Evolutionary conservation across 2,113 vertebrate genomes (phyloP).

Genomic region (Phylloscopus trochilus): DNA sequence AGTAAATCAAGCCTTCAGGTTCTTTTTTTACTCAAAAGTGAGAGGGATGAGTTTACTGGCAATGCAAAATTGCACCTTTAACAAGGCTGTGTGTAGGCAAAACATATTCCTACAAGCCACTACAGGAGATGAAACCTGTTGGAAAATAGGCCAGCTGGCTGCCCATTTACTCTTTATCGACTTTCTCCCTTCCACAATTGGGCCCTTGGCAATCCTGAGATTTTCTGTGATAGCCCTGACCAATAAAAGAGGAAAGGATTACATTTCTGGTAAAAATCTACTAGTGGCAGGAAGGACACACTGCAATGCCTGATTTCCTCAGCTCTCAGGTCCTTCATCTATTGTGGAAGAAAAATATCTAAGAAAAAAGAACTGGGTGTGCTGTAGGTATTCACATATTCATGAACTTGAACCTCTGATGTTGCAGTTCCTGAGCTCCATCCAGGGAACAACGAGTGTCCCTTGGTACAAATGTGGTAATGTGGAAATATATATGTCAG

Average conservation of each 20-base stretch:
- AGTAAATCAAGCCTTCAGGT: slow-evolving; percentile 6
- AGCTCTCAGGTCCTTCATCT: not conserved
- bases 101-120: not conserved
- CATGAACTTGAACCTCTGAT: not conserved
- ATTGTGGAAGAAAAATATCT: not conserved
- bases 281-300: not conserved
- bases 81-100: not conserved
- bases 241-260: not conserved
- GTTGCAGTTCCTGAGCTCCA: not conserved
- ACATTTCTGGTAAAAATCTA: not conserved
- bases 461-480: not conserved
- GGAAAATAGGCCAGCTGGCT: slow-evolving; percentile 10
- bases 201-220: not conserved
- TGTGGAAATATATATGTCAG: not conserved
- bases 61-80: not conserved
- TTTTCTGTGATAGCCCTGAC: not conserved
- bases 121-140: not conserved
- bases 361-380: not conserved
- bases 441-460: not conserved
- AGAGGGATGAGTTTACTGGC: not conserved
- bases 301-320: not conserved
- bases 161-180: not conserved
- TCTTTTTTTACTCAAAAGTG: not conserved
- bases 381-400: not conserved
- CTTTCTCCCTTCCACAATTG: not conserved